Percentiles rank a stretch among this genome's conserved stretches.
phyloP scores from a whole-genome alignment of 2,113 vertebrate species.

The Thalassoma bifasciatum region DNA sequence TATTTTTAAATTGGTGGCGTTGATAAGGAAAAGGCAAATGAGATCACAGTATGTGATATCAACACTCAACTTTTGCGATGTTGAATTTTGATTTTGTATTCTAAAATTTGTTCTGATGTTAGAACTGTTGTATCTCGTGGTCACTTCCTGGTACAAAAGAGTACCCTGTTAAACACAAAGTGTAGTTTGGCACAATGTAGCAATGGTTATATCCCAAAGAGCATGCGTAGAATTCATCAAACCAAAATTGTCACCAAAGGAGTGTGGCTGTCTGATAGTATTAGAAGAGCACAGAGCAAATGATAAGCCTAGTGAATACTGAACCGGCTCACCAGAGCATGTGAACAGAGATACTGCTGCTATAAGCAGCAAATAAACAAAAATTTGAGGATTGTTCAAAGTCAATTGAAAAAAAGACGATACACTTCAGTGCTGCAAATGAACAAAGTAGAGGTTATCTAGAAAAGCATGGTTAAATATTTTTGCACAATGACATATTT shows the following conservation, averaged over 20 bases:
- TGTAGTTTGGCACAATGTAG: neutral
- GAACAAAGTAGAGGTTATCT: constrained; percentile 33
- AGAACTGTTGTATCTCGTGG: no score
- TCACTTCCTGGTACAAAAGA: no score
- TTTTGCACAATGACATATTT: constrained; percentile 56
- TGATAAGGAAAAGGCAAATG: no score
- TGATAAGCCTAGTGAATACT: neutral
- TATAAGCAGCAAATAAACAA: no score
- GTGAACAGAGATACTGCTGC: no score
- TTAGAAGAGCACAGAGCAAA: neutral
- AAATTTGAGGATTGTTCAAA: neutral
- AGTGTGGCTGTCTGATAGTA: neutral
- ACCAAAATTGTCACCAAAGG: constrained; percentile 19
- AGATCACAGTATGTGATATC: no score
- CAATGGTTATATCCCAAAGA: neutral
- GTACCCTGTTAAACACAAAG: neutral
- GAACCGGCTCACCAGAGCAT: constrained; percentile 14
- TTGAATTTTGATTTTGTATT: no score
- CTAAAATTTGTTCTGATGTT: no score
- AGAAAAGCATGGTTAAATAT: constrained; percentile 60
- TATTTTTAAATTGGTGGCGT: no score
- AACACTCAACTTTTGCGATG: no score
- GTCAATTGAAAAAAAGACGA: neutral
- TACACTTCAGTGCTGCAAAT: constrained; percentile 26
- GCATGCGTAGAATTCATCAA: neutral